Percentiles rank a stretch among this genome's conserved stretches.
Evolutionary conservation across 2,797 vertebrate species (phyloP).

Genomic region (Malurus splendens): DNA sequence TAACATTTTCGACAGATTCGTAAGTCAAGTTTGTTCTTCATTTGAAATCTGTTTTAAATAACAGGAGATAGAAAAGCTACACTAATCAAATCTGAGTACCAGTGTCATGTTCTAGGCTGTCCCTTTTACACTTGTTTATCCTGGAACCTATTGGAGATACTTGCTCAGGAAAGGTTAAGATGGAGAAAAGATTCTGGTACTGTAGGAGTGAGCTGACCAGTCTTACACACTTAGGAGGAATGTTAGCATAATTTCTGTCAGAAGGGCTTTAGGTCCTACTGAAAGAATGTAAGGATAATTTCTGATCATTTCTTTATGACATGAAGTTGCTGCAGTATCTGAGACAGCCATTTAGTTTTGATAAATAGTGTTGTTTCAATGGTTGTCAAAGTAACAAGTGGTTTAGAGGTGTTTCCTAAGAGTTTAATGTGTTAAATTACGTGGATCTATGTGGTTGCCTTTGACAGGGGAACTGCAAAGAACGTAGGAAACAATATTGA

Average conservation of each 20-base stretch:
- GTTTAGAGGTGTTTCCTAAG: background rate
- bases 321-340: background rate
- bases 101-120: background rate
- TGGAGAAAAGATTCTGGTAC: background rate
- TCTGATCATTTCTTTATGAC: background rate
- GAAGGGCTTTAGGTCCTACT: background rate
- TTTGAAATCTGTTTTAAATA: background rate
- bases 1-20: background rate
- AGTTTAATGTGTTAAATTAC: background rate
- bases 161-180: background rate
- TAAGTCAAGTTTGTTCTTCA: background rate
- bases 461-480: background rate
- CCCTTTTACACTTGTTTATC: background rate
- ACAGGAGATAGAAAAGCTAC: background rate
- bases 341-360: background rate
- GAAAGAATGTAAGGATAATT: background rate
- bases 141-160: fast-evolving
- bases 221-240: background rate
- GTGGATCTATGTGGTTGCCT: background rate
- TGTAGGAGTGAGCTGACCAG: background rate
- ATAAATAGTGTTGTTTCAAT: background rate
- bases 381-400: background rate
- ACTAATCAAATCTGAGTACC: background rate
- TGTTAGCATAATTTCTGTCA: background rate
- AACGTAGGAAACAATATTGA: background rate